These are phyloP conservation scores for Brachionus rubens DNA, from an alignment of 1,140 invertebrate species.

Conservation along the genomic window DNA sequence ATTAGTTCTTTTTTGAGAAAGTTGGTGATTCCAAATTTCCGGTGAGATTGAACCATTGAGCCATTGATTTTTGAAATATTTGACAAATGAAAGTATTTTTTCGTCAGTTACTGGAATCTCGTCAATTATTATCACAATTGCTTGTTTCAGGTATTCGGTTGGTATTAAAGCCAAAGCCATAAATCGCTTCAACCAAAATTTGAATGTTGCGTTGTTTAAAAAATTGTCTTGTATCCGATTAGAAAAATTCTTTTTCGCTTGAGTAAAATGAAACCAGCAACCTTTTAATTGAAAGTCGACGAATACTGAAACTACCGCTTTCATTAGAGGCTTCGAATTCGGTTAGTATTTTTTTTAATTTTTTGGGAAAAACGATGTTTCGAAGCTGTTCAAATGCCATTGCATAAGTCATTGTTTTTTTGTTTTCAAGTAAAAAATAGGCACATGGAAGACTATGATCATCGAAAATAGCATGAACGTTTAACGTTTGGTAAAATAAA, in stretches of 20 bases:
- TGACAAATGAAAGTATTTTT: background rate
- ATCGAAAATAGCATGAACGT: background rate
- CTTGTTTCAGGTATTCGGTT: background rate
- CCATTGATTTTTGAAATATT: constrained; percentile 11
- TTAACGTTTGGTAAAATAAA: background rate
- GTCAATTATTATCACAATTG: background rate
- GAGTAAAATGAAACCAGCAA: constrained; percentile 8
- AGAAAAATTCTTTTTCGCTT: constrained; percentile 1
- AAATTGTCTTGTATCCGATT: background rate
- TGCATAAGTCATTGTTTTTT: background rate
- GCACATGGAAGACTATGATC: background rate
- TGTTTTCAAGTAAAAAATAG: background rate
- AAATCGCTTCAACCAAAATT: constrained; percentile 20
- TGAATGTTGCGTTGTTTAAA: background rate
- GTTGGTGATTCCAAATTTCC: constrained; percentile 1
- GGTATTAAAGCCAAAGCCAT: background rate
- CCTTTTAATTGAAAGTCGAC: background rate
- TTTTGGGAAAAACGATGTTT: constrained; percentile 1
- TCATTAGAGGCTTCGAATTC: background rate
- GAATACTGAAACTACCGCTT: constrained; percentile 12
- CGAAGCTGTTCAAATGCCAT: background rate
- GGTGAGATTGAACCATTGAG: background rate
- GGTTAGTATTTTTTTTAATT: background rate
- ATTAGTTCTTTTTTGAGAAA: background rate
- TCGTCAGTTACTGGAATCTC: background rate